A percentile compares a stretch with the other conserved stretches of the same genome.
Conservation (phyloP, 2,797 vertebrate species). For the Acrossocheilus fasciatus region DNA sequence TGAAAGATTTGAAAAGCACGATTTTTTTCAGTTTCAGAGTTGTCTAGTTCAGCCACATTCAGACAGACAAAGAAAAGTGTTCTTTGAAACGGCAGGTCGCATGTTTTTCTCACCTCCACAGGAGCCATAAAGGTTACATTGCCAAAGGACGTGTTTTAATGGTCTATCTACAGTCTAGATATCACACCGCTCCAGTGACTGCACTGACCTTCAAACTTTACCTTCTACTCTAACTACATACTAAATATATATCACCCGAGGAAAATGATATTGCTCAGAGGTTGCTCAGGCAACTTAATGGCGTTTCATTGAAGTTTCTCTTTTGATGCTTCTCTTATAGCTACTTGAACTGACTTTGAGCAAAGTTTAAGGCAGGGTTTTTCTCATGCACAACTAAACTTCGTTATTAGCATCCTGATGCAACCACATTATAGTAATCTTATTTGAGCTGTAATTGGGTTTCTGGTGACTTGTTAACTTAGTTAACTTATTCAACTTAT, state of each 20-base stretch:
- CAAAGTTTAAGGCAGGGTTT: slow-evolving; percentile 1
- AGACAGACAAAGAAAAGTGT: slow-evolving; percentile 64
- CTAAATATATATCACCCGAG: slow-evolving; percentile 15
- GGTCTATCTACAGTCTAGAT: slow-evolving; percentile 52
- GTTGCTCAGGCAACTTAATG: slow-evolving; percentile 1
- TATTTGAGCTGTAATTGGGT: slow-evolving; percentile 64
- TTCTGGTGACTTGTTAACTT: slow-evolving; percentile 56
- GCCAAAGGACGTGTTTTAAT: slow-evolving; percentile 62
- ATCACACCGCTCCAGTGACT: slow-evolving; percentile 45
- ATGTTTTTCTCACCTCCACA: slow-evolving; percentile 70
- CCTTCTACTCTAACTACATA: slow-evolving; percentile 27
- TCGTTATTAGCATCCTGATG: slow-evolving; percentile 52
- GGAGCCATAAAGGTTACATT: slow-evolving; percentile 62
- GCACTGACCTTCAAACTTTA: slow-evolving; percentile 55
- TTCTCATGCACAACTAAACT: slow-evolving; percentile 50
- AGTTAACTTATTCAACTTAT: slow-evolving; percentile 67
- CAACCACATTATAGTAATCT: slow-evolving; percentile 67
- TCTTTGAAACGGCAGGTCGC: slow-evolving; percentile 70
- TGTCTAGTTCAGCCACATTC: slow-evolving; percentile 50
- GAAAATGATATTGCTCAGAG: neutral
- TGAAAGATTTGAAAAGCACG: neutral
- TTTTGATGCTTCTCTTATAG: slow-evolving; percentile 3
- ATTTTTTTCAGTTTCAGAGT: neutral
- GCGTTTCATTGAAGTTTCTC: neutral
- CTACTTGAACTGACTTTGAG: neutral